Conservation (phyloP, 2,797 vertebrate genomes). For the Karalla daura region DNA sequence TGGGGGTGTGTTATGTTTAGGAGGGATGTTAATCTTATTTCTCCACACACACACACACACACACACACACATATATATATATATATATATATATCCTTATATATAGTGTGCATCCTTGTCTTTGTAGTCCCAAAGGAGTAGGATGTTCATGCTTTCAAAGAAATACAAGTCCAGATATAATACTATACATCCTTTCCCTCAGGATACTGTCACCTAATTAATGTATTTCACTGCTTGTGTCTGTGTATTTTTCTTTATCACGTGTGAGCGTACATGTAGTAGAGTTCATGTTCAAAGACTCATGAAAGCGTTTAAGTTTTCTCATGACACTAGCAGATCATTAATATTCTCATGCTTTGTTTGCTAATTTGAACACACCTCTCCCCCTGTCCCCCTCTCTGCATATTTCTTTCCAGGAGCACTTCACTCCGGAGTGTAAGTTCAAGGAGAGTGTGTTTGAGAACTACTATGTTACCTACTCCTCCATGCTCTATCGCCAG, state of each 20-base stretch:
- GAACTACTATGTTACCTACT: conserved; percentile 99
- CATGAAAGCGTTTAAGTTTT: neutral
- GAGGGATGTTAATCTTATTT: conserved; percentile 57
- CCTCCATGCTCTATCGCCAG: conserved; percentile 98
- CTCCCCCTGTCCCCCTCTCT: neutral
- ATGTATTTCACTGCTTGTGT: conserved; percentile 31
- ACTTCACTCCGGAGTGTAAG: conserved; percentile 98
- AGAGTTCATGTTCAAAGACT: conserved; percentile 54
- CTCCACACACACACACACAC: too few species aligned
- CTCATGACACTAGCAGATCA: conserved; percentile 19
- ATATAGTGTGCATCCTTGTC: conserved; percentile 35
- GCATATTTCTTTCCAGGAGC: conserved; percentile 85
- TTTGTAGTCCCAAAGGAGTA: conserved; percentile 55
- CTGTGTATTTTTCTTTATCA: conserved; percentile 18
- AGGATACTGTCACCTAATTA: conserved; percentile 52
- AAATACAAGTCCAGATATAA: conserved; percentile 60
- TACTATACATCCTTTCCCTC: conserved; percentile 40
- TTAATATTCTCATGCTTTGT: conserved; percentile 25
- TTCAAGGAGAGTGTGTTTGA: conserved; percentile 99
- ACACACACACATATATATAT: too few species aligned
- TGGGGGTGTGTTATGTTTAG: conserved; percentile 59
- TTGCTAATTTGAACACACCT: conserved; percentile 39
- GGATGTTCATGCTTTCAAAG: conserved; percentile 56
- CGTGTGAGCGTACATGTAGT: conserved; percentile 16
- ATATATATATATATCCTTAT: too few species aligned